Base-by-base conservation (phyloP, 2,113 vertebrate genomes). In the Aphelocoma coerulescens region DNA sequence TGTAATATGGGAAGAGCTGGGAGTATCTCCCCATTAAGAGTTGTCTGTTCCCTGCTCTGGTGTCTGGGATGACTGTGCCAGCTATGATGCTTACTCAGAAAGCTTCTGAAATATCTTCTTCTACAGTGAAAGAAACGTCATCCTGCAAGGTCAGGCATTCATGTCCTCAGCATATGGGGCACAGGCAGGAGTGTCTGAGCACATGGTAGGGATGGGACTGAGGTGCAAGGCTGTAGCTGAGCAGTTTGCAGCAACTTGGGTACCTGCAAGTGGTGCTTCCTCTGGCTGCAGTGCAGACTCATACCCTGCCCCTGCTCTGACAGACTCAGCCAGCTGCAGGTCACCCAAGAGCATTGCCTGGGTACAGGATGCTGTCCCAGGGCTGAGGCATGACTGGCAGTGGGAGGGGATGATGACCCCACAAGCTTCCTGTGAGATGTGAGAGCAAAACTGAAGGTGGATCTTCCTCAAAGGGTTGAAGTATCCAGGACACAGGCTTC, bases 391-490 rank as follows among this genome's bases (percentile, higher is more conserved):
- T 1, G 2, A 14, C 23, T 39, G 43, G 27, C 17, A 43, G 17
- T 1, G 7, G 17, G 33, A 85, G 24, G 14, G 21, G 7, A 61
- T 0, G 1, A 17, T 23, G 30, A 44, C 37, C 20, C 24, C 0
- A 0, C 23, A 15, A 57, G 20, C 26, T 35, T 79, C n/a, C 22
- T 26, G 32, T 48, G 57, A 85, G 46, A 41, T 22, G 5, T 23
- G 52, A 83, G 35, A 79, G 16, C 27, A 82, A 71, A 93, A 59
- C 4, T 43, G 16, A 68, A 12, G 20, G 32, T 10, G 30, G 9
- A 22, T 63, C 33, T 75, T 67, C 44, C 27, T 24, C 5, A 1
- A 65, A 76, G 13, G 16, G 17, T 43, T 57, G 63, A 84, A 48
- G 15, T 37, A 26, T 35, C 16, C 22, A 11, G 41, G 28, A 20